Conservation (phyloP, 2,888 invertebrate genomes). For the Rosalia funebris region DNA sequence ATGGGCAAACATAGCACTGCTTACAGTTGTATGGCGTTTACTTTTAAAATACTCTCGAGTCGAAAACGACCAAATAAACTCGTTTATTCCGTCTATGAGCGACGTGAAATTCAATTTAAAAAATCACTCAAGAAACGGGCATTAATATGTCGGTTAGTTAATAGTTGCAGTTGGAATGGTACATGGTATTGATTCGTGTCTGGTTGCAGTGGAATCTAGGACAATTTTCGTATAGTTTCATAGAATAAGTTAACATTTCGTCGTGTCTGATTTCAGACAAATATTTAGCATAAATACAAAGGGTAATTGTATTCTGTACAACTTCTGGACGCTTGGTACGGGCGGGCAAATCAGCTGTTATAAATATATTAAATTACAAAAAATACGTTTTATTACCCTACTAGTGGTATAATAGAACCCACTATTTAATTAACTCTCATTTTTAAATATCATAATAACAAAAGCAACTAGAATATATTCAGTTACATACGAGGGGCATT, state of each 20-base stretch:
- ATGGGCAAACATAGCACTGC: too few relatives aligned
- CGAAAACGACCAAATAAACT: conserved; percentile 12
- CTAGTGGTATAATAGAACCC: too few relatives aligned
- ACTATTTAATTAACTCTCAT: too few relatives aligned
- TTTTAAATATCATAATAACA: too few relatives aligned
- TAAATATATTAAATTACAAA: too few relatives aligned
- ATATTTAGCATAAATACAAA: not conserved
- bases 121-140: conserved; percentile 13
- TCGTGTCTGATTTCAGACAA: conserved; percentile 5
- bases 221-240: conserved; percentile 46
- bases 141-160: conserved; percentile 6
- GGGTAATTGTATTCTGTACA: too few relatives aligned
- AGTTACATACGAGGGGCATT: too few relatives aligned
- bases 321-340: too few relatives aligned
- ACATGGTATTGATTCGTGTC: conserved; percentile 49
- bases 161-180: conserved; percentile 34
- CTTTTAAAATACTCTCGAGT: conserved; percentile 6
- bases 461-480: too few relatives aligned
- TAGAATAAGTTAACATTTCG: conserved; percentile 30
- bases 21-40: too few relatives aligned
- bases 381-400: too few relatives aligned
- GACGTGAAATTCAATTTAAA: conserved; percentile 13
- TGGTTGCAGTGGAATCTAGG: conserved; percentile 46
- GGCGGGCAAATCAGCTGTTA: too few relatives aligned
- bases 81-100: conserved; percentile 19